A percentile compares a stretch with the other conserved stretches of the same genome.
These are phyloP conservation scores for Gymnodraco acuticeps DNA, from an alignment of 2,797 vertebrate genomes.

Conservation along the genomic window DNA sequence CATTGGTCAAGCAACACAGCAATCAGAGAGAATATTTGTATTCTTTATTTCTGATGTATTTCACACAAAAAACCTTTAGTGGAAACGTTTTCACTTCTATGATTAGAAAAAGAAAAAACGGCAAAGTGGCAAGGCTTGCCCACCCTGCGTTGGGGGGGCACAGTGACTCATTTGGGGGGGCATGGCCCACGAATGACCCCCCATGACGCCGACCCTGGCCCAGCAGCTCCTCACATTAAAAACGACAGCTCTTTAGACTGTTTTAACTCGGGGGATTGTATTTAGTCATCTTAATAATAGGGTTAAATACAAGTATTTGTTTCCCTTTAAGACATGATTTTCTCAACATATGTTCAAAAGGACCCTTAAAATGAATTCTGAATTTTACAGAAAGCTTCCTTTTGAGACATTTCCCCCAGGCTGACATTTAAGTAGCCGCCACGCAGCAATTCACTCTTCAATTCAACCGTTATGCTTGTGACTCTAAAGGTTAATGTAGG, in stretches of 20 bases:
- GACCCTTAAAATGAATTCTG: slow-evolving; percentile 1
- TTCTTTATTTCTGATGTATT: too few relatives aligned
- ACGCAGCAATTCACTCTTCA: slow-evolving; percentile 11
- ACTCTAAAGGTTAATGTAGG: slow-evolving; percentile 42
- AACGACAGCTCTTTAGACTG: not conserved
- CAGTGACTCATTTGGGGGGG: too few relatives aligned
- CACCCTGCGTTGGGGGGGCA: too few relatives aligned
- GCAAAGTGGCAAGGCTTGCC: too few relatives aligned
- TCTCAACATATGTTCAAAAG: not conserved
- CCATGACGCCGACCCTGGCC: too few relatives aligned
- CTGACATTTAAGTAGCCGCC: slow-evolving; percentile 25
- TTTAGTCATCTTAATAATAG: not conserved
- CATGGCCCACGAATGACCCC: too few relatives aligned
- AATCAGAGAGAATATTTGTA: too few relatives aligned
- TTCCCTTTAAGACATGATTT: not conserved
- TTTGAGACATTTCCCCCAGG: slow-evolving; percentile 2
- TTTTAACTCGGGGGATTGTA: not conserved
- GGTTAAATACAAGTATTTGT: slow-evolving; percentile 6
- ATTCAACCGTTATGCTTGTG: slow-evolving; percentile 34
- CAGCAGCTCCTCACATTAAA: not conserved
- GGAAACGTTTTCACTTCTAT: too few relatives aligned
- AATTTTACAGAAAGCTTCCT: slow-evolving; percentile 2
- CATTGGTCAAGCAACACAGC: too few relatives aligned
- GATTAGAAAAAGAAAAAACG: too few relatives aligned
- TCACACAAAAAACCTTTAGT: too few relatives aligned